Percentiles rank a stretch among this genome's conserved stretches.
These are phyloP conservation scores for Pyralis farinalis DNA, from an alignment of 2,888 invertebrate genomes.

Conservation along the genomic window DNA sequence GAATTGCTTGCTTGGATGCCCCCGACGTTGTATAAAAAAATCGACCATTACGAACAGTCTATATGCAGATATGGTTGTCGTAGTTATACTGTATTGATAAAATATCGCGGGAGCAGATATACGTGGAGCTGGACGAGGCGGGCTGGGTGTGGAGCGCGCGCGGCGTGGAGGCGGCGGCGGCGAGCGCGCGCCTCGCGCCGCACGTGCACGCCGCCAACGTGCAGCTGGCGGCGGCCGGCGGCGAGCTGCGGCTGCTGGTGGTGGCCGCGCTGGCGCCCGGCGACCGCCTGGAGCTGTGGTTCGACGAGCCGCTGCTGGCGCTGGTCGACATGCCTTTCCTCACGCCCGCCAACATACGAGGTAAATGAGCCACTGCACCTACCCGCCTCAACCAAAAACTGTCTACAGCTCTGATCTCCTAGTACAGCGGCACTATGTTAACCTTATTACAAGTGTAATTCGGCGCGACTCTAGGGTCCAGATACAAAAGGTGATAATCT, in stretches of 20 bases:
- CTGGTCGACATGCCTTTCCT: conserved; percentile 88
- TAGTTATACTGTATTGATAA: too few species aligned
- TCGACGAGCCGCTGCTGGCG: conserved; percentile 83
- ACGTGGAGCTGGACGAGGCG: conserved; percentile 24
- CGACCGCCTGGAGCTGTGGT: conserved; percentile 90
- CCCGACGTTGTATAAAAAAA: too few species aligned
- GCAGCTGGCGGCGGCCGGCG: conserved; percentile 14
- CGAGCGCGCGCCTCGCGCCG: conserved; percentile 18
- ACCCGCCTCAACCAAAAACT: too few species aligned
- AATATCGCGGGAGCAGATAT: background rate
- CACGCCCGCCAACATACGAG: conserved; percentile 88
- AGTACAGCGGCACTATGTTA: too few species aligned
- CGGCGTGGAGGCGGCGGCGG: conserved; percentile 21
- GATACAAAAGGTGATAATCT: too few species aligned
- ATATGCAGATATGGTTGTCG: too few species aligned
- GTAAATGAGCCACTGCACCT: too few species aligned
- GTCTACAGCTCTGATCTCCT: too few species aligned
- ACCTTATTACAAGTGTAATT: too few species aligned
- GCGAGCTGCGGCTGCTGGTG: conserved; percentile 45
- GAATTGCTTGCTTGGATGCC: too few species aligned
- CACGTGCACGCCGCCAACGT: conserved; percentile 23
- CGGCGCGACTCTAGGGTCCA: too few species aligned
- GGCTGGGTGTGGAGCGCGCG: conserved; percentile 30
- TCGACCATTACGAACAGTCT: too few species aligned
- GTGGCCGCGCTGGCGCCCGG: conserved; percentile 74